These are phyloP conservation scores for Atherinomorus stipes DNA, from an alignment of 2,113 vertebrate species.

Conservation along the genomic window DNA sequence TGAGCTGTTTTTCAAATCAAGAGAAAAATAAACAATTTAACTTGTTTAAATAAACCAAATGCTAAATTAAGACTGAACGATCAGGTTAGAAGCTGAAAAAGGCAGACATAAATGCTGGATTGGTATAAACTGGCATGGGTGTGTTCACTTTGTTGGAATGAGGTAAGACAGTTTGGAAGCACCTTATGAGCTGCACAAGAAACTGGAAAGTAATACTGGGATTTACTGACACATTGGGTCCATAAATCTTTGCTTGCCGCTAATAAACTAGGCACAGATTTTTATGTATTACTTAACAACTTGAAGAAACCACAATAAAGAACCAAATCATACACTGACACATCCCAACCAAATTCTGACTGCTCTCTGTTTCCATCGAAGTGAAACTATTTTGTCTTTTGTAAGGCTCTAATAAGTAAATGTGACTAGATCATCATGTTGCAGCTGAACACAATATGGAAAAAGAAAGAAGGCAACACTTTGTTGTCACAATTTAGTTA, in stretches of 20 bases:
- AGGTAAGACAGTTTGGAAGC: neutral
- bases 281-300: neutral
- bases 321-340: neutral
- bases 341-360: neutral
- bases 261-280: neutral
- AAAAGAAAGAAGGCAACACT: neutral
- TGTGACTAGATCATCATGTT: neutral
- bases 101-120: constrained; percentile 28
- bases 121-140: constrained; percentile 1
- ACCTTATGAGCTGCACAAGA: neutral
- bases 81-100: constrained; percentile 18
- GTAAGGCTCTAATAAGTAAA: too few relatives aligned
- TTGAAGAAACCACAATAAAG: neutral
- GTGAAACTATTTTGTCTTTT: too few relatives aligned
- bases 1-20: neutral
- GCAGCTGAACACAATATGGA: neutral
- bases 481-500: constrained; percentile 47
- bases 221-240: neutral
- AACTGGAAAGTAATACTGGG: neutral
- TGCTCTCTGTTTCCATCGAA: too few relatives aligned
- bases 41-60: constrained; percentile 19
- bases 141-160: constrained; percentile 8
- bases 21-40: neutral
- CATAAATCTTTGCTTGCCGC: neutral
- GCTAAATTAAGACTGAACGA: constrained; percentile 19